These are phyloP conservation scores for Siderastrea siderea DNA, from an alignment of 92 coral and sea anemone genomes.

Conservation along the genomic window DNA sequence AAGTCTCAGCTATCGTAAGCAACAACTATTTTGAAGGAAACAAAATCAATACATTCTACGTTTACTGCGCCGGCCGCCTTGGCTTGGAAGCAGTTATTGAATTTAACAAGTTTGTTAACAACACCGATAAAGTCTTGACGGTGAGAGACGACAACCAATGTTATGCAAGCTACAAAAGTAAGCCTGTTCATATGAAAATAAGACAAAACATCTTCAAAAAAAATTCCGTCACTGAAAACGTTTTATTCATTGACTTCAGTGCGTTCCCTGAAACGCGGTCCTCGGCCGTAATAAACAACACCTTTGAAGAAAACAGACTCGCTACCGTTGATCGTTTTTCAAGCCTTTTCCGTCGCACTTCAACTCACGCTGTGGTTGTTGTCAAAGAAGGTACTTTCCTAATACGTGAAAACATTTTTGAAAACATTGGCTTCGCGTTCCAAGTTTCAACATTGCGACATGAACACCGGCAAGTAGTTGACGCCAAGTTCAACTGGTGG, in stretches of 20 bases:
- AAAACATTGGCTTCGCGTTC: conserved; percentile 39
- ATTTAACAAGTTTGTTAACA: conserved; percentile 44
- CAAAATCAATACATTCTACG: conserved; percentile 32
- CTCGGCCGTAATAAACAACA: conserved; percentile 30
- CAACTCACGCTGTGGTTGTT: conserved; percentile 40
- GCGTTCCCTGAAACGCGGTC: conserved; percentile 33
- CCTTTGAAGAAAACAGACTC: conserved; percentile 35
- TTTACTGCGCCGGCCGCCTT: conserved; percentile 41
- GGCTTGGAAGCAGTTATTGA: conserved; percentile 34
- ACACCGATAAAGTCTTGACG: conserved; percentile 49
- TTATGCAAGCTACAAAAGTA: conserved; percentile 2
- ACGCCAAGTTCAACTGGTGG: conserved; percentile 66
- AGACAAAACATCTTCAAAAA: conserved; percentile 27
- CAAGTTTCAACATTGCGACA: conserved; percentile 39
- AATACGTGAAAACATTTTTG: conserved; percentile 51
- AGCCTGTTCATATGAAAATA: conserved; percentile 37
- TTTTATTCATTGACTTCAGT: conserved; percentile 45
- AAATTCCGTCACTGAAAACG: conserved; percentile 45
- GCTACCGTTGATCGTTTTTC: conserved; percentile 7
- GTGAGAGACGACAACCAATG: conserved; percentile 43
- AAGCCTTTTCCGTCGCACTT: conserved; percentile 32
- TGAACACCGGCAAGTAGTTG: conserved; percentile 11
- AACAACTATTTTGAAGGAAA: conserved; percentile 44
- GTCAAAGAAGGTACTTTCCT: conserved; percentile 60
- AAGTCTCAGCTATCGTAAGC: not conserved